These are phyloP conservation scores for Druceiella hillmani DNA, from an alignment of 2,888 invertebrate genomes.

Conservation along the genomic window DNA sequence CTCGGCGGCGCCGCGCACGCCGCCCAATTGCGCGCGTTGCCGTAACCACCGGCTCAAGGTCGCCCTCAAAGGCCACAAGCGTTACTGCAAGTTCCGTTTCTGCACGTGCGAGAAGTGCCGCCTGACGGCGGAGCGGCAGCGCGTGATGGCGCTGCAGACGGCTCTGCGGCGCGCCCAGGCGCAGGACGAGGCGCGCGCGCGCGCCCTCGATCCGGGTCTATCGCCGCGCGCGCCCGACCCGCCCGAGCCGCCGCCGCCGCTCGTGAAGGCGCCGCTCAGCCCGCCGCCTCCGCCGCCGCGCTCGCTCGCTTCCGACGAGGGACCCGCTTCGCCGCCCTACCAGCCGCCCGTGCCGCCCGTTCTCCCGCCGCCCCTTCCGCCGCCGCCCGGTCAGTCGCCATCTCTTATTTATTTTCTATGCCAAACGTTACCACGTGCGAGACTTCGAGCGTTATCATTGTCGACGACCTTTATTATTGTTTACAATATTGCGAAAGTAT, in stretches of 20 bases:
- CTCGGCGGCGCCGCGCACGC: slow-evolving; percentile 66
- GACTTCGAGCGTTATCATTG: too few species aligned
- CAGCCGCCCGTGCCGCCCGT: slow-evolving; percentile 38
- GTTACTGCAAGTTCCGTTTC: slow-evolving; percentile 80
- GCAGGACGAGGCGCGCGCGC: slow-evolving; percentile 69
- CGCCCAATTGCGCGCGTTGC: slow-evolving; percentile 90
- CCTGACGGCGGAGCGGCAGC: slow-evolving; percentile 79
- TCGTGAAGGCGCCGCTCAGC: slow-evolving; percentile 43
- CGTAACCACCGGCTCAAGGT: slow-evolving; percentile 87
- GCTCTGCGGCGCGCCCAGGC: slow-evolving; percentile 78
- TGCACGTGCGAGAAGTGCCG: slow-evolving; percentile 86
- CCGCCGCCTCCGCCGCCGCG: slow-evolving; percentile 37
- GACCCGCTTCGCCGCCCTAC: slow-evolving; percentile 42
- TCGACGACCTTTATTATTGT: too few species aligned
- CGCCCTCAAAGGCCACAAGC: slow-evolving; percentile 86
- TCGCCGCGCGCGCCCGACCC: slow-evolving; percentile 33
- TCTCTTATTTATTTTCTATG: too few species aligned
- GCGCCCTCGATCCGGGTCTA: slow-evolving; percentile 40
- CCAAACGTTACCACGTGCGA: too few species aligned
- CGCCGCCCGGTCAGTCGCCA: slow-evolving; percentile 41
- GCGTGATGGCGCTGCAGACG: slow-evolving; percentile 86
- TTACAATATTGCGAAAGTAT: too few species aligned
- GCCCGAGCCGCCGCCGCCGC: slow-evolving; percentile 40
- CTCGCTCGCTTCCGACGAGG: slow-evolving; percentile 36
- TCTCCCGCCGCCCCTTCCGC: slow-evolving; percentile 41